Evolutionary conservation across 2,797 vertebrate genomes (phyloP), one percentile per base, ranked within the genome.

Genomic region (Masticophis lateralis): DNA sequence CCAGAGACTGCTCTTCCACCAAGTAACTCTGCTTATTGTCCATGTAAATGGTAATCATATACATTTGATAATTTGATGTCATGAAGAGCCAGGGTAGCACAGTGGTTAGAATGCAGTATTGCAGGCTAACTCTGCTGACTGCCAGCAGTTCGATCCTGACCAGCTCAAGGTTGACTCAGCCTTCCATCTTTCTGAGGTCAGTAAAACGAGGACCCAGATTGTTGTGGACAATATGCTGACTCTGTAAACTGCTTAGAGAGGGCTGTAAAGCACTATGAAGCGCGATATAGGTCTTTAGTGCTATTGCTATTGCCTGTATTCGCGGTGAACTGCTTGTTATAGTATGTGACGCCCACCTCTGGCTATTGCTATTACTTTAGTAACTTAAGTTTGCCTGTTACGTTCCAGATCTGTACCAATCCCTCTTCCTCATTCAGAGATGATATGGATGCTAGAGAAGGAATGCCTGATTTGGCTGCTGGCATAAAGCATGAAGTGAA

Each of bases 401-500:
- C 93, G 20, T 95, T 96, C 91, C 95, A 98, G 98, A 94, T 97
- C 86, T 98, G 97, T 89, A 93, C 97, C 90, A 59, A 92, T 13
- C 96, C 97, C 43, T 95, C 97, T 1, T 94, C 97, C 9, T 88
- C 94, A 8, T 95, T 94, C 94, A 96, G 95, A 94, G 97, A 97
- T n/a, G 97, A 98, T 60, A 95, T 94, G 51, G 95, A 93, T 43
- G 95, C 97, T 79, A 96, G 98, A 94, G 99, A 99, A 95, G 98
- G 98, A 16, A 97, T 98, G 69, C 98, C 99, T 55, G 99, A 99
- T 93, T 98, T 99, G 95, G 98, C 98, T 0, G 97, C 98, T 96
- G 97, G 98, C 0, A 94, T 98, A 91, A 98, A 95, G 87, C 97
- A 98, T 92, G 86, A 61, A 0, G 61, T 63, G 55, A 96, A 95